Percentiles rank a stretch among this genome's conserved stretches.
phyloP scores from a whole-genome alignment of 2,797 vertebrate genomes.

The Poecile montanus region DNA sequence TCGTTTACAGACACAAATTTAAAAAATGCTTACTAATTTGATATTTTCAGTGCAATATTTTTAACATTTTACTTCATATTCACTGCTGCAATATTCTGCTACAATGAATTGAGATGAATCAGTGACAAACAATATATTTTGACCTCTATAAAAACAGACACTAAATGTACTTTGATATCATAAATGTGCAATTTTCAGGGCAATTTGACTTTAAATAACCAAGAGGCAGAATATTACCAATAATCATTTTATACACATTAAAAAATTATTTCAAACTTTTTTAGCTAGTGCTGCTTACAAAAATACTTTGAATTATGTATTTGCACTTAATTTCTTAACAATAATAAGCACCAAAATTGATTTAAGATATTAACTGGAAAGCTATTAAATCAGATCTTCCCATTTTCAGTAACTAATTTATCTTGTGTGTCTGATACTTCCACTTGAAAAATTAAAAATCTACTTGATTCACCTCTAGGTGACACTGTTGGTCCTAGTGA shows the following conservation, averaged over 20 bases:
- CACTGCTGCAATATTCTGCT: neutral
- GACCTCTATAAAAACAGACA: neutral
- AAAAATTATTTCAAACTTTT: neutral
- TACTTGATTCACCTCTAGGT: slow-evolving; percentile 70
- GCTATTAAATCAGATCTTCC: neutral
- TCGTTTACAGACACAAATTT: neutral
- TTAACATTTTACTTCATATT: neutral
- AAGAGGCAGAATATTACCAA: neutral
- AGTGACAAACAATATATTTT: neutral
- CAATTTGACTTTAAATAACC: neutral
- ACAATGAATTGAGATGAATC: neutral
- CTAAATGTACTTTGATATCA: neutral
- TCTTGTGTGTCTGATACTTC: neutral
- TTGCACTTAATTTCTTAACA: neutral
- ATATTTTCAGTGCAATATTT: neutral
- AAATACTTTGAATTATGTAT: neutral
- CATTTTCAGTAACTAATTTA: neutral
- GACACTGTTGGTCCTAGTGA: slow-evolving; percentile 73
- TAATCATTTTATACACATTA: neutral
- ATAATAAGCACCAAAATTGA: neutral
- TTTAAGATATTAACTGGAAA: neutral
- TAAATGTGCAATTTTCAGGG: neutral
- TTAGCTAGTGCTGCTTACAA: neutral
- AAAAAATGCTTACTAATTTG: neutral
- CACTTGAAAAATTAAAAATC: slow-evolving; percentile 4